These are phyloP conservation scores for Dinomys branickii DNA, from an alignment of 2,113 vertebrate species.

Conservation along the genomic window DNA sequence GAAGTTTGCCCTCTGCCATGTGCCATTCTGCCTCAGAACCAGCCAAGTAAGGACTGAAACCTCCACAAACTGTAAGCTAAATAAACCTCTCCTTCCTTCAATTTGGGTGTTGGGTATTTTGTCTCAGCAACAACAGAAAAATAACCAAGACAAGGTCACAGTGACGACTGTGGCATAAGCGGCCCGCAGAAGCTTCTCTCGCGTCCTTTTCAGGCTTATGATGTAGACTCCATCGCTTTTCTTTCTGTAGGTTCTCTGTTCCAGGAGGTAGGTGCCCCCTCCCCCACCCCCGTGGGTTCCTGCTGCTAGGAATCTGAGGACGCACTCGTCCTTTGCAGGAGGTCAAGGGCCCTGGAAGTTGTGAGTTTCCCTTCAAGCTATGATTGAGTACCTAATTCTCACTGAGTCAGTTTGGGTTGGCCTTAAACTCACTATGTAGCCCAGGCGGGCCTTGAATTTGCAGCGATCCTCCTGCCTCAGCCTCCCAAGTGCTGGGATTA, in stretches of 20 bases:
- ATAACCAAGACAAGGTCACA: too few relatives aligned
- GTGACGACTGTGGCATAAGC: constrained; percentile 98
- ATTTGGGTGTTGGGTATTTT: too few relatives aligned
- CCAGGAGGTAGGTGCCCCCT: constrained; percentile 98
- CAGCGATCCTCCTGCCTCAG: neutral
- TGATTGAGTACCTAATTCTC: too few relatives aligned
- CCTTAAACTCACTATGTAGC: too few relatives aligned
- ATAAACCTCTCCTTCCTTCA: too few relatives aligned
- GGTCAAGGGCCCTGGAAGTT: constrained; percentile 99
- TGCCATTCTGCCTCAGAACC: too few relatives aligned
- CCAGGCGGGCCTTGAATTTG: neutral
- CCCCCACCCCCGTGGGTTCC: constrained; percentile 96
- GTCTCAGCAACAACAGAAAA: too few relatives aligned
- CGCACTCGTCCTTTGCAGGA: constrained; percentile 99
- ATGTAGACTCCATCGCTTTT: constrained; percentile 98
- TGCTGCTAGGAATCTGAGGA: constrained; percentile 98
- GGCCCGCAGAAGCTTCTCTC: constrained; percentile 97
- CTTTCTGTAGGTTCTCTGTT: constrained; percentile 97
- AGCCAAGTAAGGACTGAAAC: too few relatives aligned
- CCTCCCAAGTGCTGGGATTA: neutral
- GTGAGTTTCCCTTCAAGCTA: constrained; percentile 93
- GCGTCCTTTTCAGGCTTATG: constrained; percentile 97
- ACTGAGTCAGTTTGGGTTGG: too few relatives aligned
- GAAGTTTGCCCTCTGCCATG: too few relatives aligned
- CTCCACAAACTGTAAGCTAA: too few relatives aligned